Percentiles rank a stretch among this genome's conserved stretches.
Evolutionary conservation across 2,113 vertebrate species (phyloP).

Genomic region (Bothrops jararaca): DNA sequence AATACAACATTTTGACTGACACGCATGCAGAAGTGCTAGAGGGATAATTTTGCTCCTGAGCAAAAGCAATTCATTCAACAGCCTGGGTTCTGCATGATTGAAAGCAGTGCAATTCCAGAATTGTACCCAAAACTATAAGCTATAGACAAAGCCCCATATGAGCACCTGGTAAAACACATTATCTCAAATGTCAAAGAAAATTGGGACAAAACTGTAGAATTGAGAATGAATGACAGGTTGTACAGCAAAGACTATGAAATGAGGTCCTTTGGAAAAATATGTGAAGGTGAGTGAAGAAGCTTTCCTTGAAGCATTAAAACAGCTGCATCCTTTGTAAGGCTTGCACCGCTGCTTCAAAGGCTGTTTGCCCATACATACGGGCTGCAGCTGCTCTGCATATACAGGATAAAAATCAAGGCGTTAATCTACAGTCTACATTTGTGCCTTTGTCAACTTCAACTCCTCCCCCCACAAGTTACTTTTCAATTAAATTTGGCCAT

Average conservation of each 20-base stretch:
- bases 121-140: conserved; percentile 23
- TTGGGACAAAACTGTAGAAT: conserved; percentile 24
- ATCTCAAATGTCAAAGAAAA: conserved; percentile 42
- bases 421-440: neutral
- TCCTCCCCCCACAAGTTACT: neutral
- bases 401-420: neutral
- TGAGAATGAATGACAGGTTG: conserved; percentile 2
- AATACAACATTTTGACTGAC: conserved; percentile 6
- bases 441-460: neutral
- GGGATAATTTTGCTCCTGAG: conserved; percentile 8
- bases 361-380: neutral
- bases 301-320: neutral
- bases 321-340: neutral
- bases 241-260: neutral
- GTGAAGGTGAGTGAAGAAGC: neutral
- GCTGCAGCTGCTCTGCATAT: neutral
- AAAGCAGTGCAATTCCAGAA: conserved; percentile 21
- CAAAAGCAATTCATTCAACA: neutral
- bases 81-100: neutral
- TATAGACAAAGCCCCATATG: neutral
- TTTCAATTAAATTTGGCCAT: neutral
- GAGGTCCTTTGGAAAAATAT: neutral
- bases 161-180: conserved; percentile 27
- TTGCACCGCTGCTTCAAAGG: neutral
- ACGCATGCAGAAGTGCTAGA: neutral